Evolutionary conservation across 1,140 invertebrate species (phyloP), one percentile per base, ranked within the genome.

Genomic region (Drosophila ercepeae): DNA sequence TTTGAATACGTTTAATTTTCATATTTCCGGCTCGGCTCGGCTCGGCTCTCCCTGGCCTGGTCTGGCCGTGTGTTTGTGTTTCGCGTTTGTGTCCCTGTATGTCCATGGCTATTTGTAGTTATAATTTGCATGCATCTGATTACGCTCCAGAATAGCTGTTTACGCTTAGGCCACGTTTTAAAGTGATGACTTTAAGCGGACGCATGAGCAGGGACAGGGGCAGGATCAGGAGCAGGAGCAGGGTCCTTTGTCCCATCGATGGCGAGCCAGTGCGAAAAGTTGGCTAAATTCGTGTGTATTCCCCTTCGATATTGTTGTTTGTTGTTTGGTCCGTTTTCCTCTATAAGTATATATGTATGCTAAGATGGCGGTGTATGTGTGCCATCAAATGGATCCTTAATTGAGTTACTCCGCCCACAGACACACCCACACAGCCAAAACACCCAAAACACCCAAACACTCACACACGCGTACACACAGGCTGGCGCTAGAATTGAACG

Each of bases 371-470:
- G 52, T 60, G 64, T 74, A 61, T 89, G 86, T 89, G 81, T 70
- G 78, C 71, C 89, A 89, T 90, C 89, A 90, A 90, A 89, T 90
- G 89, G 78, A 90, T 89, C 89, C 89, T 83, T 90, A 90, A 90
- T 90, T 90, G 86, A 90, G 86, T 90, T 90, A 90, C 89, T 76
- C 84, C 81, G 73, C 81, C 84, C 84, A 89, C 72, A 69, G 41
- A 60, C 50, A 58, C 53, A 69, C n/a, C n/a, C n/a, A n/a, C n/a
- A n/a, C n/a, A n/a, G n/a, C n/a, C n/a, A n/a, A n/a, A n/a, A n/a
- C n/a, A n/a, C n/a, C n/a, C n/a, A n/a, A n/a, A n/a, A n/a, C n/a
- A n/a, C n/a, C n/a, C n/a, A n/a, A n/a, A n/a, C 39, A 57, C 32
- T 51, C 19, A 59, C 41, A 52, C 48, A 55, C 44, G 51, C 44